phyloP scores from a whole-genome alignment of 2,113 vertebrate genomes.

The Hemibagrus wyckioides region DNA sequence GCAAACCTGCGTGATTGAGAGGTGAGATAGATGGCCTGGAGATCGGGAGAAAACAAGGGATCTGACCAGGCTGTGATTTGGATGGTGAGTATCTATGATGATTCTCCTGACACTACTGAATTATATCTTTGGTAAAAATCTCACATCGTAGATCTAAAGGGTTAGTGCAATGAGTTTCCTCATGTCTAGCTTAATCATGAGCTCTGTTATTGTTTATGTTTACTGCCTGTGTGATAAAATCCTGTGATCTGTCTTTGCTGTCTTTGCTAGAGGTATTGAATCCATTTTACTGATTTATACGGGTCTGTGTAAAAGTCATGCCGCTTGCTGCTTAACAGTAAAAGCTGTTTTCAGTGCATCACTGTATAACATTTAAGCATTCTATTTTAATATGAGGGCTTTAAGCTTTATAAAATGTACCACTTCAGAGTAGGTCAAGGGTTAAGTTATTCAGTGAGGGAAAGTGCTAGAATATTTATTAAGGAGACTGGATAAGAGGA shows the following conservation, averaged over 20 bases:
- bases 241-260: slow-evolving; percentile 53
- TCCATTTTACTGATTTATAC: neutral
- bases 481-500: neutral
- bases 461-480: slow-evolving; percentile 17
- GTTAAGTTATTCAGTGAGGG: slow-evolving; percentile 14
- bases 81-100: neutral
- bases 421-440: neutral
- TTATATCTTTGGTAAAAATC: neutral
- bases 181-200: slow-evolving; percentile 27
- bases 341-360: neutral
- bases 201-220: slow-evolving; percentile 40
- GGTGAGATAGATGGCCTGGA: neutral
- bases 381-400: slow-evolving; percentile 1
- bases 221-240: slow-evolving; percentile 30
- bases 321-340: neutral
- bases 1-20: neutral
- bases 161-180: slow-evolving; percentile 46
- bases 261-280: slow-evolving; percentile 25
- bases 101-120: neutral
- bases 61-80: neutral
- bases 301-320: neutral
- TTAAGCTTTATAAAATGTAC: neutral
- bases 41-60: neutral
- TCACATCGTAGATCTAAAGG: neutral
- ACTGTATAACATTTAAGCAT: neutral